phyloP scores from a whole-genome alignment of 1,140 invertebrate genomes.

The Caenorhabditis tropicalis region DNA sequence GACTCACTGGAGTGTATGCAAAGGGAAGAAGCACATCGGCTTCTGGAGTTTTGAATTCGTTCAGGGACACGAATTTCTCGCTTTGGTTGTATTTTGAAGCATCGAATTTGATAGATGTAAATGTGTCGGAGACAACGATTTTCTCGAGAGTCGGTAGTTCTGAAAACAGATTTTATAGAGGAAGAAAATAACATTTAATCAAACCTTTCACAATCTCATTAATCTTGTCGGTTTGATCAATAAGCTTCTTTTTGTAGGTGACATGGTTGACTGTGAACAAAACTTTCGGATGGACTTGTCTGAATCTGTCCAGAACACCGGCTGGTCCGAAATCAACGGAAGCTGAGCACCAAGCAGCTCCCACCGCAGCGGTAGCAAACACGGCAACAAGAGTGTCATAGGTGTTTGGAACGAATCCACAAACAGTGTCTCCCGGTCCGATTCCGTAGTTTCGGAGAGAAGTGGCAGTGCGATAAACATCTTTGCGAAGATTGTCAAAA shows the following conservation, averaged over 20 bases:
- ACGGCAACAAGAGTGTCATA: constrained; percentile 75
- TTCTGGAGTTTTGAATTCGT: background rate
- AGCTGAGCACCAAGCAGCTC: constrained; percentile 76
- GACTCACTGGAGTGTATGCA: constrained; percentile 8
- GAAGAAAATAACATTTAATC: too few relatives aligned
- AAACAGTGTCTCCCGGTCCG: constrained; percentile 73
- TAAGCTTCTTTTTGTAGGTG: constrained; percentile 76
- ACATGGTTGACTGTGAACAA: constrained; percentile 76
- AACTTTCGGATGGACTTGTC: constrained; percentile 74
- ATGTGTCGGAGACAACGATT: constrained; percentile 73
- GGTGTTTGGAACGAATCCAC: constrained; percentile 75
- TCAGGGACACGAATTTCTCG: background rate
- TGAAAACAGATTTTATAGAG: constrained; percentile 60
- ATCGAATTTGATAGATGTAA: constrained; percentile 32
- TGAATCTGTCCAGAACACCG: constrained; percentile 70
- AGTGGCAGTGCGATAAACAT: constrained; percentile 73
- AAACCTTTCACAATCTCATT: constrained; percentile 73
- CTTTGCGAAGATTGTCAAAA: constrained; percentile 72
- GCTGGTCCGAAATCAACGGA: constrained; percentile 77
- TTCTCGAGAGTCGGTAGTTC: constrained; percentile 74
- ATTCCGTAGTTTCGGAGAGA: constrained; percentile 69
- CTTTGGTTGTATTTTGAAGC: background rate
- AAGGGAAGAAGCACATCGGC: background rate
- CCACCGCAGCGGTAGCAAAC: constrained; percentile 75
- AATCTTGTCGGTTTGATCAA: constrained; percentile 75